These are phyloP conservation scores for Todiramphus saurophagus DNA, from an alignment of 2,113 vertebrate genomes.

Conservation along the genomic window DNA sequence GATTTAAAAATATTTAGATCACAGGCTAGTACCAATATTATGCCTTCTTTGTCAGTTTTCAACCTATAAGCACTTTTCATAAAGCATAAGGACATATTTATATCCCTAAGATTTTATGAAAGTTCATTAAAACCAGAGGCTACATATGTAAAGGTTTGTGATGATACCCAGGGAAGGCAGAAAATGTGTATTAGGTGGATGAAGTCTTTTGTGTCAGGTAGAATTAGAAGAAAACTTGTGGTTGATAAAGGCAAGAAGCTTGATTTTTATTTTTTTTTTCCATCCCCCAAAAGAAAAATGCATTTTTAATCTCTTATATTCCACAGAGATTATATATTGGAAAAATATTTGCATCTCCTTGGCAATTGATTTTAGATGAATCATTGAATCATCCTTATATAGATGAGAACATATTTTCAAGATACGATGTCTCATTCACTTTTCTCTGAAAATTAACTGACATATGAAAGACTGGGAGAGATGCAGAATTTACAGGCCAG, in stretches of 20 bases:
- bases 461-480: background rate
- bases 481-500: background rate
- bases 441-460: background rate
- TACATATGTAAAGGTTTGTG: background rate
- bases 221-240: background rate
- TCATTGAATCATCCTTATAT: background rate
- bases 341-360: background rate
- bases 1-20: background rate
- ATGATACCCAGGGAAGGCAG: rapidly evolving
- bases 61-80: background rate
- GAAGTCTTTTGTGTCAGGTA: background rate
- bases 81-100: background rate
- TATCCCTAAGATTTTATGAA: background rate
- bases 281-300: background rate
- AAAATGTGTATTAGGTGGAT: background rate
- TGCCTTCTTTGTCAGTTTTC: background rate
- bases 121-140: background rate
- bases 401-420: background rate
- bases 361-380: background rate
- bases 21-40: background rate
- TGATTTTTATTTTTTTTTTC: background rate
- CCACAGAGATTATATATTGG: background rate
- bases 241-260: background rate
- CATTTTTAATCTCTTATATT: background rate
- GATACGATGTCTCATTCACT: background rate